Evolutionary conservation across 2,113 vertebrate species (phyloP).

Genomic region (Bettongia penicillata): DNA sequence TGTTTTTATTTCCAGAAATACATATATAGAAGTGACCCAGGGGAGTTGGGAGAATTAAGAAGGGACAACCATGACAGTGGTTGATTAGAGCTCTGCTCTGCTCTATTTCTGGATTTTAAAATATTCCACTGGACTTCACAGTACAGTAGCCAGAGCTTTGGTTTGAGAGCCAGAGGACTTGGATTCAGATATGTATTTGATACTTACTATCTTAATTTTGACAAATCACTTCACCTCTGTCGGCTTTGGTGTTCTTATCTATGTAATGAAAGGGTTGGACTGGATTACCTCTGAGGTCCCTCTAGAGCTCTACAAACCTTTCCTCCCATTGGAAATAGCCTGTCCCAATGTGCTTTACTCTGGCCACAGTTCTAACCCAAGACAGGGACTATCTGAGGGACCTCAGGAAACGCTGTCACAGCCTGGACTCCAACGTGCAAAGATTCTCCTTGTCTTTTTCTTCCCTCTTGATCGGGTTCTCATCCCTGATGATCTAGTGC

Average conservation of each 20-base stretch:
- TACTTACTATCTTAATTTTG: not conserved
- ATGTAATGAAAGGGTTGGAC: not conserved
- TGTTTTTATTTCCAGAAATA: conserved; percentile 17
- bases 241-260: not conserved
- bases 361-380: not conserved
- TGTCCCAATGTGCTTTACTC: not conserved
- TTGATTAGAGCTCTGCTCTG: not conserved
- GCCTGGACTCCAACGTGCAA: not conserved
- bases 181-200: not conserved
- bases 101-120: not conserved
- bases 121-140: not conserved
- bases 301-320: not conserved
- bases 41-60: not conserved
- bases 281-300: not conserved
- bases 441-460: not conserved
- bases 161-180: not conserved
- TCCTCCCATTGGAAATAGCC: not conserved
- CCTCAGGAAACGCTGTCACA: not conserved
- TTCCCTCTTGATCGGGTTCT: not conserved
- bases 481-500: not conserved
- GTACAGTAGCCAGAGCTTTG: not conserved
- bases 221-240: not conserved
- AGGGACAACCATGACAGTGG: not conserved
- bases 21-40: not conserved
- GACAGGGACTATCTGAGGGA: not conserved